phyloP scores from a whole-genome alignment of 2,888 invertebrate species.

The Ferdinandea cuprea region DNA sequence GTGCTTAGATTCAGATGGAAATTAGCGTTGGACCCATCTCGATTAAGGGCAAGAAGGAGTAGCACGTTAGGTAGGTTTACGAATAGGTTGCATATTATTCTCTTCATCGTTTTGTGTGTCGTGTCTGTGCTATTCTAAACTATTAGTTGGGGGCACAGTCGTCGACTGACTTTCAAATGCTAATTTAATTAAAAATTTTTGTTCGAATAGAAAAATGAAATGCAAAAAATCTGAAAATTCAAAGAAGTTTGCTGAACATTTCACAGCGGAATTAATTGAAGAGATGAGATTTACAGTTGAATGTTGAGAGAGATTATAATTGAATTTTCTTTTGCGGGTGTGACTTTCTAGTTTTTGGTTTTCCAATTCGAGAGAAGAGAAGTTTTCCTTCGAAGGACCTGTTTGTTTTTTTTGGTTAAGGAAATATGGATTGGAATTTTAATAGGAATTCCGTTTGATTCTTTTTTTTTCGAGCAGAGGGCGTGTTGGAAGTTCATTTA shows the following conservation, averaged over 20 bases:
- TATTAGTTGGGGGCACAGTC: no score
- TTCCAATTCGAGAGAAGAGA: slow-evolving; percentile 25
- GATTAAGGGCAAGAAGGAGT: slow-evolving; percentile 7
- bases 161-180: slow-evolving; percentile 62
- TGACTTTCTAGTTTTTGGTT: slow-evolving; percentile 65
- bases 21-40: slow-evolving; percentile 26
- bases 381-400: slow-evolving; percentile 16
- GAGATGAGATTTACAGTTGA: slow-evolving; percentile 72
- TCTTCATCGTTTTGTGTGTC: no score
- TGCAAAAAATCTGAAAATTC: slow-evolving; percentile 44
- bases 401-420: background rate
- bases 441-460: slow-evolving; percentile 67
- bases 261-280: slow-evolving; percentile 67
- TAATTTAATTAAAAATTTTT: slow-evolving; percentile 69
- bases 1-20: slow-evolving; percentile 42
- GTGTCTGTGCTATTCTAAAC: slow-evolving; percentile 43
- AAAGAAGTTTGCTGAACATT: slow-evolving; percentile 42
- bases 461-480: slow-evolving; percentile 25
- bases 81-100: background rate
- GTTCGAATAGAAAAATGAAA: slow-evolving; percentile 29
- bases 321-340: slow-evolving; percentile 71
- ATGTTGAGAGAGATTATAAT: slow-evolving; percentile 72
- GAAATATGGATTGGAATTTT: slow-evolving; percentile 53
- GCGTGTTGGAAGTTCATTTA: slow-evolving; percentile 31
- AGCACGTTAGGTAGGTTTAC: no score